These are phyloP conservation scores for Cantharis lateralis DNA, from an alignment of 2,888 invertebrate species.

Conservation along the genomic window DNA sequence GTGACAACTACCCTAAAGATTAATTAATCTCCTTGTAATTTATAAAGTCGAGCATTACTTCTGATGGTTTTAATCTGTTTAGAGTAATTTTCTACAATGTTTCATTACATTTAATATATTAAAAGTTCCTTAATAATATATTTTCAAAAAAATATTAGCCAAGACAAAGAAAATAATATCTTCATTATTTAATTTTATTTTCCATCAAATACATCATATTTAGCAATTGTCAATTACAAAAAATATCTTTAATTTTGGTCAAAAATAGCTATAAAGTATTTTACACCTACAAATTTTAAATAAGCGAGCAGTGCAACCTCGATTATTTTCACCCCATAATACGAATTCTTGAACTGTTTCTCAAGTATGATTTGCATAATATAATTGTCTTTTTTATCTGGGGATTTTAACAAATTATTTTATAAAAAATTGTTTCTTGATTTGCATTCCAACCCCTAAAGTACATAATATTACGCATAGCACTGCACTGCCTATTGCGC, in stretches of 20 bases:
- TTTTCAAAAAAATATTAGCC: no score
- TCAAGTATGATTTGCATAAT: background rate
- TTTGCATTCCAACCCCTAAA: background rate
- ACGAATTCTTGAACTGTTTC: background rate
- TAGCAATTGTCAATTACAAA: no score
- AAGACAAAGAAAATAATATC: background rate
- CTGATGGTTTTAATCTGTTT: slow-evolving; percentile 1
- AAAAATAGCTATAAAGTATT: background rate
- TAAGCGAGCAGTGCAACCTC: background rate
- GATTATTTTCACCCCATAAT: background rate
- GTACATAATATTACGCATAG: background rate
- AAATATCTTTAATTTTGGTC: no score
- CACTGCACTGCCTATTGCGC: background rate
- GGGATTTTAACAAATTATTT: background rate
- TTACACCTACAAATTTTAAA: background rate
- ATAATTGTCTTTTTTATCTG: background rate
- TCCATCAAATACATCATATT: no score
- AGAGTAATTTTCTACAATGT: background rate
- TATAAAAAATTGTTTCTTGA: background rate
- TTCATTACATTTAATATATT: background rate
- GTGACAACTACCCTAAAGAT: slow-evolving; percentile 2
- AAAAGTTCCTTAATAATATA: no score
- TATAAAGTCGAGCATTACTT: background rate
- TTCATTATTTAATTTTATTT: no score
- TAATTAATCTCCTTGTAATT: slow-evolving; percentile 2